Percentiles rank a stretch among this genome's conserved stretches.
Conservation (phyloP, 1,140 invertebrate genomes). For the Euglossa dilemma region DNA sequence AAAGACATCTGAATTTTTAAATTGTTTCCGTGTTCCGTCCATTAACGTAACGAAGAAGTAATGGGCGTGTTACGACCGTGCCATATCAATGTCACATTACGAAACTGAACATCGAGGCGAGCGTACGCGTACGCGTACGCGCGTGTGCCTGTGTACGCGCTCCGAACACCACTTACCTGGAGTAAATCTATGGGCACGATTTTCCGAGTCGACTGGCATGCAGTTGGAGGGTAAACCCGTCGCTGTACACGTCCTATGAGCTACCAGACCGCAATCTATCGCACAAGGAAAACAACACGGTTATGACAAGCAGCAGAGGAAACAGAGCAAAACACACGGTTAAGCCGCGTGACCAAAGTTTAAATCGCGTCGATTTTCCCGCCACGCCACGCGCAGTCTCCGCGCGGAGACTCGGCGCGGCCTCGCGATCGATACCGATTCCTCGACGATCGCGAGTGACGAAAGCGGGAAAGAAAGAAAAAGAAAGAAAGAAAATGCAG, state of each 20-base stretch:
- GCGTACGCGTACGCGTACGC: not conserved
- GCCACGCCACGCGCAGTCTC: not conserved
- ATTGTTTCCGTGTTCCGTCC: conserved; percentile 55
- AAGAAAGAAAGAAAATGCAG: too few relatives aligned
- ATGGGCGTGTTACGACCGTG: conserved; percentile 19
- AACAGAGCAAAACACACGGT: not conserved
- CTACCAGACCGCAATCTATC: conserved; percentile 88
- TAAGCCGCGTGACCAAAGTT: not conserved
- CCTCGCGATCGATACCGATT: not conserved
- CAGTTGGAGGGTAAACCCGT: conserved; percentile 84
- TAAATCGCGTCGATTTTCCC: not conserved
- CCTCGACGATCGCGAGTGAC: not conserved
- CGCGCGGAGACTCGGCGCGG: not conserved
- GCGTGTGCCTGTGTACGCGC: too few relatives aligned
- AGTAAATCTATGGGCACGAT: conserved; percentile 74
- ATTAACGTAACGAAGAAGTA: conserved; percentile 49
- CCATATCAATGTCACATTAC: conserved; percentile 40
- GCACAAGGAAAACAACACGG: conserved; percentile 18
- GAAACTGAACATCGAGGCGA: conserved; percentile 12
- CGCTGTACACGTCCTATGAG: conserved; percentile 88
- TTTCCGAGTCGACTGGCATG: conserved; percentile 72
- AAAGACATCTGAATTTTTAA: conserved; percentile 62
- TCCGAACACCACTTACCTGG: conserved; percentile 70
- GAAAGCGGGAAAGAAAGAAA: not conserved
- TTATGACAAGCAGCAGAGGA: not conserved